Percentiles rank a stretch among this genome's conserved stretches.
phyloP scores from a whole-genome alignment of 2,888 invertebrate genomes.

The Drosophila subsilvestris region DNA sequence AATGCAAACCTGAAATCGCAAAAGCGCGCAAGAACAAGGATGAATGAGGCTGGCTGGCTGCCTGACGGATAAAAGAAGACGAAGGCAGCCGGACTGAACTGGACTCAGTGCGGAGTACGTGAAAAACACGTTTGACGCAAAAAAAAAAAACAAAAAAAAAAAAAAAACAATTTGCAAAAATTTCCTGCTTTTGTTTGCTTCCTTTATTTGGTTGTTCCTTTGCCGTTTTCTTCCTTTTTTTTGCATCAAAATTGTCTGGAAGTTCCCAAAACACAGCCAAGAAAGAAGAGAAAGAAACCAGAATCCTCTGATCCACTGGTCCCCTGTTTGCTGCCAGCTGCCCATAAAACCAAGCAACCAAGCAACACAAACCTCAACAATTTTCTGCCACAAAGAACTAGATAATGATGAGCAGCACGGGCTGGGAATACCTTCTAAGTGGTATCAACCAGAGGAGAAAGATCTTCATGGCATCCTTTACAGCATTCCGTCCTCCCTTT shows the following conservation, averaged over 20 bases:
- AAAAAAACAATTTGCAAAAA: conserved; percentile 68
- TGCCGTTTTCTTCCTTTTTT: conserved; percentile 8
- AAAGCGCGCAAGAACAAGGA: conserved; percentile 4
- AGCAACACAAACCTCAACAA: conserved; percentile 3
- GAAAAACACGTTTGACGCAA: conserved; percentile 64
- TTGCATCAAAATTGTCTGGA: conserved; percentile 52
- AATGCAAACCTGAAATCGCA: conserved; percentile 63
- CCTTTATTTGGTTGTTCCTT: conserved; percentile 31
- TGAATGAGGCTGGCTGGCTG: conserved; percentile 23
- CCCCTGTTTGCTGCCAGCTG: conserved; percentile 42
- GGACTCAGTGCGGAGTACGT: background rate
- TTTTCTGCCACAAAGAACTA: conserved; percentile 6
- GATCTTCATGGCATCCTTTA: background rate
- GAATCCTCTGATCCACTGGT: conserved; percentile 23
- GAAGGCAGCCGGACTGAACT: conserved; percentile 11
- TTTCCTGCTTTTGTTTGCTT: conserved; percentile 60
- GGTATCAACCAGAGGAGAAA: background rate
- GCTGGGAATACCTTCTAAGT: too few species aligned
- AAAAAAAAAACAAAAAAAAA: conserved; percentile 10
- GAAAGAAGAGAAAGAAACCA: conserved; percentile 20
- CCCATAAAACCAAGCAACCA: background rate
- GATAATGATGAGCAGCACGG: background rate
- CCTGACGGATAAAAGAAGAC: conserved; percentile 7
- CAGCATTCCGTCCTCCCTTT: background rate
- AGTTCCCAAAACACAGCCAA: conserved; percentile 32